Evolutionary conservation across 2,888 invertebrate species (phyloP), one percentile per base, ranked within the genome.

Genomic region (Drosophila algonquin): DNA sequence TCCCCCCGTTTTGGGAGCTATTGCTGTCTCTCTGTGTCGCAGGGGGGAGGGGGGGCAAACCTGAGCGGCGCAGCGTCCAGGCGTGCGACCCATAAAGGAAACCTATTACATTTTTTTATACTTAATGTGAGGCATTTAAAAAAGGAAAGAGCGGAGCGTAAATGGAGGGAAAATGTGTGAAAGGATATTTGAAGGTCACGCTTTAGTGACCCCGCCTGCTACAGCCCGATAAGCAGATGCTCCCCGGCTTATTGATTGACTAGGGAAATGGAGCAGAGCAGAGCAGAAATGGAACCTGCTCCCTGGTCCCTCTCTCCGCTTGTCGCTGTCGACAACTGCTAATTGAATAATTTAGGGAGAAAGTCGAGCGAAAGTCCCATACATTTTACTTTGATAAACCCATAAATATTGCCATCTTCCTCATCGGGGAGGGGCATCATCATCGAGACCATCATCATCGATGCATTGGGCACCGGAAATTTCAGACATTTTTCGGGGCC

Each of bases 131-230:
- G 79, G 68, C 79, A 78, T 87, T 87, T 81, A 69, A 67, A 76
- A 79, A 69, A 68, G 35, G 53, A 67, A 62, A 73, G 63, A 44
- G 70, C 48, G 58, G 63, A 47, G 74, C 63, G n/a, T 63, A 54
- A 45, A 58, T 46, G 48, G n/a, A 56, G 24, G 65, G 62, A 51
- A 71, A 81, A 76, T 81, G 73, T 50, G 40, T 46, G 60, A 77
- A 88, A 85, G 84, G 84, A 85, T 88, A 65, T 79, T 84, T 89
- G 89, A 87, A 85, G 89, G 84, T 85, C 84, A 81, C 64, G 57
- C 53, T 64, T 48, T 47, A 64, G 47, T 27, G 62, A 70, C 80
- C 64, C 67, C 53, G 56, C 46, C 35, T 62, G 55, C 56, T 52
- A 18, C 48, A 12, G 54, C 24, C 48, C 60, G 74, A 80, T 72